A percentile compares a stretch with the other conserved stretches of the same genome.
These are phyloP conservation scores for Pristionchus maxplancki DNA, from an alignment of 2,888 invertebrate species.

Conservation along the genomic window DNA sequence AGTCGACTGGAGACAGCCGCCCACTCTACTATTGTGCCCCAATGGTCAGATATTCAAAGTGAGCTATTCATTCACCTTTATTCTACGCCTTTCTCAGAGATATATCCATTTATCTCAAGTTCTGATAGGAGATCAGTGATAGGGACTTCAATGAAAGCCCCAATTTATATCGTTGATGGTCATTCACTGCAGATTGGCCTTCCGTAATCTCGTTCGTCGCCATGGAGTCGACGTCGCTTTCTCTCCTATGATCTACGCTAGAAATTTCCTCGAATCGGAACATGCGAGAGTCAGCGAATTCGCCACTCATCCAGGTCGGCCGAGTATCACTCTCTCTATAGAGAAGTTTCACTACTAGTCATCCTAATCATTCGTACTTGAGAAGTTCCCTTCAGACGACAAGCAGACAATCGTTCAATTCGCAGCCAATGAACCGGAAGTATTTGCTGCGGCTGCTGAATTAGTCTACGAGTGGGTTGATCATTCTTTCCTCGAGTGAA, in stretches of 20 bases:
- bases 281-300: constrained; percentile 85
- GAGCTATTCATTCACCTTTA: constrained; percentile 71
- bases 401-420: constrained; percentile 93
- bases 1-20: constrained; percentile 52
- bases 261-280: constrained; percentile 89
- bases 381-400: constrained; percentile 83
- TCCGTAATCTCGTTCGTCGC: constrained; percentile 85
- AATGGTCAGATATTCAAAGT: constrained; percentile 95
- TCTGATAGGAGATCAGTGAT: too few species aligned
- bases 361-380: too few species aligned
- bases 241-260: constrained; percentile 96
- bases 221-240: constrained; percentile 92
- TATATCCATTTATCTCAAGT: too few species aligned
- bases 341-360: too few species aligned
- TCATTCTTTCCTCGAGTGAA: background rate
- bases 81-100: too few species aligned
- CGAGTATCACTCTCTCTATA: too few species aligned
- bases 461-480: constrained; percentile 86
- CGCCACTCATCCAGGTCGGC: constrained; percentile 79
- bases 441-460: constrained; percentile 90
- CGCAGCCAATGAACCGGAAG: constrained; percentile 89
- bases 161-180: too few species aligned
- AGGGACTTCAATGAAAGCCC: too few species aligned
- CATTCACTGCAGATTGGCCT: constrained; percentile 86
- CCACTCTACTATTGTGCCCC: constrained; percentile 83